phyloP scores from a whole-genome alignment of 2,113 vertebrate genomes.

The Misgurnus anguillicaudatus region DNA sequence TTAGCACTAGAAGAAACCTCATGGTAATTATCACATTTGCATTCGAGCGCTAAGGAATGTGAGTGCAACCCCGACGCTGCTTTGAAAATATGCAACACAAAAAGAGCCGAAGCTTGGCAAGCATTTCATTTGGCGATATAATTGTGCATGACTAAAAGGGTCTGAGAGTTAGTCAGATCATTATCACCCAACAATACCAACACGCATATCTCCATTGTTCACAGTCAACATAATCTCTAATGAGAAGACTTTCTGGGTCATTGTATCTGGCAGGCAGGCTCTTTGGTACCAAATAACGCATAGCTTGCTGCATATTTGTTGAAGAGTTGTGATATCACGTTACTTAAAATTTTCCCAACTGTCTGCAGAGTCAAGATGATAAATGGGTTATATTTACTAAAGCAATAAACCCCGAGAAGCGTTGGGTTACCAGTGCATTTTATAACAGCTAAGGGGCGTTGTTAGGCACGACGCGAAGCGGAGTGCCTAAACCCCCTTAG shows the following conservation, averaged over 20 bases:
- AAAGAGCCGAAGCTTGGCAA: slow-evolving; percentile 22
- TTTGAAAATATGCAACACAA: slow-evolving; percentile 59
- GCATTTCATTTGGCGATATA: slow-evolving; percentile 51
- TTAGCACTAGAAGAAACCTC: slow-evolving; percentile 28
- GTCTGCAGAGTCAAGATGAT: not conserved
- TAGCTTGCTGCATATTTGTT: not conserved
- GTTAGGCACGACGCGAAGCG: no score
- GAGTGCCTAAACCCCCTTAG: no score
- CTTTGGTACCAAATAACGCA: not conserved
- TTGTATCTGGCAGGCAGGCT: not conserved
- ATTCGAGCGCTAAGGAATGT: not conserved
- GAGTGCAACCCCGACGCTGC: not conserved
- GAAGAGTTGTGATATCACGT: not conserved
- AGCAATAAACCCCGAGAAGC: no score
- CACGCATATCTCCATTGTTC: not conserved
- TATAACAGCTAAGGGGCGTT: no score
- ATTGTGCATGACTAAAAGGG: slow-evolving; percentile 53
- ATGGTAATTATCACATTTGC: slow-evolving; percentile 10
- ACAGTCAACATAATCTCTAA: not conserved
- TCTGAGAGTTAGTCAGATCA: slow-evolving; percentile 34
- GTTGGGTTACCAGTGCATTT: no score
- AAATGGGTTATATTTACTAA: not conserved
- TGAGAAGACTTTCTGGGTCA: slow-evolving; percentile 20
- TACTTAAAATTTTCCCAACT: not conserved
- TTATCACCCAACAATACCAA: slow-evolving; percentile 11